Conservation (phyloP, 2,888 invertebrate genomes). For the Sarcophaga caerulescens region DNA sequence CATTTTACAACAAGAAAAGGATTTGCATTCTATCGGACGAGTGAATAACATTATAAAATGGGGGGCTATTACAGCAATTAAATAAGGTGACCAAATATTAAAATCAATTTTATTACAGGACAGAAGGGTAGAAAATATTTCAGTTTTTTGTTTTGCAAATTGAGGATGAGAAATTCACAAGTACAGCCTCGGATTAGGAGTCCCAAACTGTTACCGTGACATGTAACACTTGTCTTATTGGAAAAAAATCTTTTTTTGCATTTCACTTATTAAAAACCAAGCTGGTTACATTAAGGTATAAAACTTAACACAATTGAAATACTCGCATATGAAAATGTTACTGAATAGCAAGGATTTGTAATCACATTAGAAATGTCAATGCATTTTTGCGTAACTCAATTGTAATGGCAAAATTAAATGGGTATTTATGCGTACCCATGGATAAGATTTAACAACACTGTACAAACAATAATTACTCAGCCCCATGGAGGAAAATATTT, state of each 20-base stretch:
- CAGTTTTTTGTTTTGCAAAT: too few relatives aligned
- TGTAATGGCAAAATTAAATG: constrained; percentile 42
- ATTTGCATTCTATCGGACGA: not conserved
- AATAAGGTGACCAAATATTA: constrained; percentile 23
- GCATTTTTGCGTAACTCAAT: constrained; percentile 49
- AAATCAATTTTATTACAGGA: not conserved
- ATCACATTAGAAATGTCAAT: constrained; percentile 42
- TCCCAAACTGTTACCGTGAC: too few relatives aligned
- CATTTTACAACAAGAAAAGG: constrained; percentile 31
- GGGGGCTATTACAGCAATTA: not conserved
- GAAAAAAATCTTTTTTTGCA: too few relatives aligned
- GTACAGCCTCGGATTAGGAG: too few relatives aligned
- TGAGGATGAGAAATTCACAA: too few relatives aligned
- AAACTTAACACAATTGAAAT: not conserved
- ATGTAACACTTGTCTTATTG: too few relatives aligned
- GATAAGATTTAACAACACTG: constrained; percentile 24
- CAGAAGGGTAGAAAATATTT: too few relatives aligned
- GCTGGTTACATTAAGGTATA: constrained; percentile 9
- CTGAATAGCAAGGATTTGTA: constrained; percentile 11
- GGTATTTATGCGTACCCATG: constrained; percentile 54
- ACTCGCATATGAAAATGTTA: not conserved
- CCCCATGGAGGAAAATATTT: not conserved
- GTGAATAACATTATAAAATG: not conserved
- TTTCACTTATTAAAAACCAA: not conserved
- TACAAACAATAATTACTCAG: constrained; percentile 25